phyloP scores from a whole-genome alignment of 2,797 vertebrate species.

The Gymnothorax javanicus region DNA sequence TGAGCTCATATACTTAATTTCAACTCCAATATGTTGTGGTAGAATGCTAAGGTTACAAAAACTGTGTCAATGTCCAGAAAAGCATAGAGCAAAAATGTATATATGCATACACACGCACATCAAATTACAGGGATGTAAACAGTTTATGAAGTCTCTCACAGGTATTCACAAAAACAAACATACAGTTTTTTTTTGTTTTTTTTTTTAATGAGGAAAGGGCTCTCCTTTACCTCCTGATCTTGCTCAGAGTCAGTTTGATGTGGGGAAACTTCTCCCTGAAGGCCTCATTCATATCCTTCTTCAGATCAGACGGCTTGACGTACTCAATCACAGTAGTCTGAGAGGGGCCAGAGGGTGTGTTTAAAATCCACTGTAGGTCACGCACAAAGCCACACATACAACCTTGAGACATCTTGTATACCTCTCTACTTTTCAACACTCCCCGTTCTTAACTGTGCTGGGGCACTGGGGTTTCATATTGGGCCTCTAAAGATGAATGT shows the following conservation, averaged over 20 bases:
- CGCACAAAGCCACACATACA: neutral
- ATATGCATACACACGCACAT: neutral
- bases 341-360: constrained; percentile 33
- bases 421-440: neutral
- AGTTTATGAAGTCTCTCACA: neutral
- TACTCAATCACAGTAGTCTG: constrained; percentile 98
- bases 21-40: too few species aligned
- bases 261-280: constrained; percentile 96
- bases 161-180: neutral
- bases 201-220: neutral
- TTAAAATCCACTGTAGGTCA: neutral
- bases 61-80: too few species aligned
- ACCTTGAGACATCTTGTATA: neutral
- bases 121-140: neutral
- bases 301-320: constrained; percentile 94
- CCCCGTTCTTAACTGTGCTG: neutral
- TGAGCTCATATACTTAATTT: too few species aligned
- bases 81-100: too few species aligned
- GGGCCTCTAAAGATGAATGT: neutral
- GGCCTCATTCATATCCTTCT: constrained; percentile 98
- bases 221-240: constrained; percentile 88
- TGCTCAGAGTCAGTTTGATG: constrained; percentile 93
- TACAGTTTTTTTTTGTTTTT: neutral
- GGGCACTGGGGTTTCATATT: neutral
- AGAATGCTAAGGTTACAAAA: too few species aligned